These are phyloP conservation scores for Prionace glauca DNA, from an alignment of 2,797 vertebrate genomes.

Conservation along the genomic window DNA sequence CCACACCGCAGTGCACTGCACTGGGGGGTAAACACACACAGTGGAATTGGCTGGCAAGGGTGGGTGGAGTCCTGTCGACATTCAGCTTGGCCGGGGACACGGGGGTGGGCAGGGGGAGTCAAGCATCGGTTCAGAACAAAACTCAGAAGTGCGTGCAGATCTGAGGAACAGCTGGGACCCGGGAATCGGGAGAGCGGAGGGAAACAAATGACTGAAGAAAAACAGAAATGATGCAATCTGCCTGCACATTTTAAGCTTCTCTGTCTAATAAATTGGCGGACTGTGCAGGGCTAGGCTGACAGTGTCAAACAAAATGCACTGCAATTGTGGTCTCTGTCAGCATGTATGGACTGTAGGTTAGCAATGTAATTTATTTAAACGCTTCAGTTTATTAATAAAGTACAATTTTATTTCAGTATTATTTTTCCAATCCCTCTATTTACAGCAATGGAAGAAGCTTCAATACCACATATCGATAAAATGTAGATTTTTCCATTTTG, in stretches of 20 bases:
- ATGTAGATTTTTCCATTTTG: neutral
- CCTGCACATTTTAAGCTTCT: neutral
- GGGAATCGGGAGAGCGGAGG: neutral
- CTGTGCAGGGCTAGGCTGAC: neutral
- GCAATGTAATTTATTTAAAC: neutral
- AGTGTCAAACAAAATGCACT: neutral
- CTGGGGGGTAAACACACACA: conserved; percentile 8
- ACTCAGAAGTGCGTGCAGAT: neutral
- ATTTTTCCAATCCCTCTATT: neutral
- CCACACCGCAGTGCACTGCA: neutral
- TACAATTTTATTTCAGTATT: neutral
- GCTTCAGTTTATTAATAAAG: neutral
- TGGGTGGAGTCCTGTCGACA: neutral
- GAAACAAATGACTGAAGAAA: neutral
- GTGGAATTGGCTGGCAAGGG: neutral
- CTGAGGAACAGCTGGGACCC: conserved; percentile 27
- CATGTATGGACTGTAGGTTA: neutral
- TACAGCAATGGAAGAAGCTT: neutral
- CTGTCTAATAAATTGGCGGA: neutral
- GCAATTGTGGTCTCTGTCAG: neutral
- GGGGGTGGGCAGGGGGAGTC: neutral
- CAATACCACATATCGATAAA: neutral
- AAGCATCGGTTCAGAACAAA: neutral
- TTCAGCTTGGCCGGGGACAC: neutral
- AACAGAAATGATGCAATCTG: conserved; percentile 30